These are phyloP conservation scores for Hydrolagus colliei DNA, from an alignment of 2,797 vertebrate genomes.

Conservation along the genomic window DNA sequence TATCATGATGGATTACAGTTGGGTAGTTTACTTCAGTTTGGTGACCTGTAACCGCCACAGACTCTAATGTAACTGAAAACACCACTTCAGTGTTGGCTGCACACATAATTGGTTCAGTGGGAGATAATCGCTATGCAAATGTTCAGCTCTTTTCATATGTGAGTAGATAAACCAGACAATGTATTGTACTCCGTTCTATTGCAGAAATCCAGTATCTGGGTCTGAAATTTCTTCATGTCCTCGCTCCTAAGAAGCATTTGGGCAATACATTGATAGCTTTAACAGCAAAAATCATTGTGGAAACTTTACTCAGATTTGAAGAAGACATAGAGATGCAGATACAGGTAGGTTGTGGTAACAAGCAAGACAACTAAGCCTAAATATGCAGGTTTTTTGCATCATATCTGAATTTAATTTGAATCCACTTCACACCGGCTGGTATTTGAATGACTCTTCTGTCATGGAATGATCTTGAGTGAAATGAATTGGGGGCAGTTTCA, in stretches of 20 bases:
- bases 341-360: conserved; percentile 56
- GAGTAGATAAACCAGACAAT: neutral
- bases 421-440: no score
- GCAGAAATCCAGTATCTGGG: conserved; percentile 85
- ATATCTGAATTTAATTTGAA: neutral
- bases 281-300: conserved; percentile 71
- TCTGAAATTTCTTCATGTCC: conserved; percentile 67
- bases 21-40: no score
- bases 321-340: conserved; percentile 67
- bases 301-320: conserved; percentile 65
- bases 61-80: no score
- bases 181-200: conserved; percentile 14
- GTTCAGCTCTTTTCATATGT: neutral
- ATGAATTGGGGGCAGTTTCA: no score
- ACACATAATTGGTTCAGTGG: neutral
- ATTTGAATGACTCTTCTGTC: no score
- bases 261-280: conserved; percentile 70
- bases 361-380: neutral
- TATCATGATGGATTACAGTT: no score
- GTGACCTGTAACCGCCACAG: no score
- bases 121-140: neutral
- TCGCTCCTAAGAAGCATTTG: conserved; percentile 77
- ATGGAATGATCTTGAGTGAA: no score
- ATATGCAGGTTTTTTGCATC: neutral
- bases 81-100: neutral